Conservation (phyloP, 1,140 invertebrate species). For the Armadillidium nasatum region DNA sequence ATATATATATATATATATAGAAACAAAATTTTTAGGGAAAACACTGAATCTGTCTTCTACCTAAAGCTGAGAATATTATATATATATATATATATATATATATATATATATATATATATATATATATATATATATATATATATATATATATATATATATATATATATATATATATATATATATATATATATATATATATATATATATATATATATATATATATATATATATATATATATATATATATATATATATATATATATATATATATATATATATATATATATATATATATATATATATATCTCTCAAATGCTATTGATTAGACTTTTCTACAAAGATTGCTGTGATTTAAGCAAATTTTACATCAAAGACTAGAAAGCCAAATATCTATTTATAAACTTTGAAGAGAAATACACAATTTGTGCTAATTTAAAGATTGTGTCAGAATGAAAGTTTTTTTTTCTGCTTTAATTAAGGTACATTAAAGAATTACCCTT, state of each 20-base stretch:
- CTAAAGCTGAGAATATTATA: no score
- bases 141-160: constrained; percentile 11
- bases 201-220: not conserved
- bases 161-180: constrained; percentile 15
- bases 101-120: constrained; percentile 15
- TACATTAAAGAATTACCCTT: no score
- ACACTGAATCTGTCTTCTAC: no score
- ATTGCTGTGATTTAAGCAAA: no score
- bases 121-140: not conserved
- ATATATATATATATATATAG: not conserved
- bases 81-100: constrained; percentile 8
- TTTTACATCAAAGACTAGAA: no score
- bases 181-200: not conserved
- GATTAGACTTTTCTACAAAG: no score
- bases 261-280: constrained; percentile 14
- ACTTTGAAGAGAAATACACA: no score
- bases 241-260: constrained; percentile 15
- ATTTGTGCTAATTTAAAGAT: no score
- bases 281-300: not conserved
- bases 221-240: constrained; percentile 15
- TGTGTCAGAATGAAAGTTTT: no score
- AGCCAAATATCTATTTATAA: no score
- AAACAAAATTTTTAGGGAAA: no score
- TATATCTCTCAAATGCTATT: not conserved
- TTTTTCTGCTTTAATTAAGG: no score